Evolutionary conservation across 2,797 vertebrate species (phyloP), one percentile per base, ranked within the genome.

Genomic region (Pteronotus mesoamericanus): DNA sequence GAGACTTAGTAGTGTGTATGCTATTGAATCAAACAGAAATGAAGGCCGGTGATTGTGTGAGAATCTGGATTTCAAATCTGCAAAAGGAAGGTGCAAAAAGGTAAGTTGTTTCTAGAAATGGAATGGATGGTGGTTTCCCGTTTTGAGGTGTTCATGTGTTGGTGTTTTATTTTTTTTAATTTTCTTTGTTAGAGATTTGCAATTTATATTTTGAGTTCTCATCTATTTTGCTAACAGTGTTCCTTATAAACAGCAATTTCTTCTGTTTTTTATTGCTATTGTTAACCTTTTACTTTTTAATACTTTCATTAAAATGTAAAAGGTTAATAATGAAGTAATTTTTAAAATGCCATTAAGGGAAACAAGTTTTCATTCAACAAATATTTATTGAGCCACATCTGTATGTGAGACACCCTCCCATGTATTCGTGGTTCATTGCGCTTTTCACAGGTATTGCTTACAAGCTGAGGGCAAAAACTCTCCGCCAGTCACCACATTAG

Each of bases 21-120:
- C 97, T 98, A 42, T 97, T 97, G 97, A 94, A 97, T 92, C 84
- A 97, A 98, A 97, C 97, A 98, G 97, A 97, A 96, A 86, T 96
- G 97, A 97, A 96, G 89, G 94, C 96, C 80, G 83, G 94, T 97
- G 97, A 96, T 87, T 98, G 95, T 97, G 97, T 94, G 97, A 98
- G 97, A 96, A 97, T 98, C 97, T 98, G 97, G 96, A 98, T 97
- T 98, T 98, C 97, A 98, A 94, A 98, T 98, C 97, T 98, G 97
- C 97, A 97, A 98, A 97, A 98, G 96, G 94, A 97, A 96, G 94
- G 95, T 96, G 77, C 89, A 79, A 53, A 91, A 95, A 96, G 97
- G 97, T 97, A 98, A 97, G 97, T 96, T 87, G 48, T 71, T 96
- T 89, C 57, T 86, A 68, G 83, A 86, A 92, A 66, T 92, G 77